phyloP scores from a whole-genome alignment of 1,140 invertebrate species.

The Apis laboriosa region DNA sequence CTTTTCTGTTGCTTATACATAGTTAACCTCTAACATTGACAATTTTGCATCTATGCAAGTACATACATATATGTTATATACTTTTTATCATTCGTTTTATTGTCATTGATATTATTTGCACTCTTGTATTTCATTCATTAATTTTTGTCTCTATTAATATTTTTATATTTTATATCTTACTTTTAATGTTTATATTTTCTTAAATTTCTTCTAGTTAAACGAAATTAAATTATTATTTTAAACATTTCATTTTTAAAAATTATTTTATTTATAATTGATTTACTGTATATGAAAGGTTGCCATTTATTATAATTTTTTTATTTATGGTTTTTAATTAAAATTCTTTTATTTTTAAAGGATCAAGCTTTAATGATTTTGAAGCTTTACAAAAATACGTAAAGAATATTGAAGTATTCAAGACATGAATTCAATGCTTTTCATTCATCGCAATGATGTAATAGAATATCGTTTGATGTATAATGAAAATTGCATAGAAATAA shows the following conservation, averaged over 20 bases:
- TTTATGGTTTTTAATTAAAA: neutral
- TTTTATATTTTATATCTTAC: neutral
- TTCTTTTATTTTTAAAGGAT: too few species aligned
- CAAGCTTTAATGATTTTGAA: too few species aligned
- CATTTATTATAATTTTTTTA: neutral
- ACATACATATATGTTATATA: too few species aligned
- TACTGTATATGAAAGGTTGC: too few species aligned
- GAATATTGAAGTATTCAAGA: neutral
- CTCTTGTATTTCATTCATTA: too few species aligned
- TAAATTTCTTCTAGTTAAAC: neutral
- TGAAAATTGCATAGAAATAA: neutral
- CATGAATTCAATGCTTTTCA: neutral
- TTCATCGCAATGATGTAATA: neutral
- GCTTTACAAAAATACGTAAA: too few species aligned
- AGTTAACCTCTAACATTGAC: neutral
- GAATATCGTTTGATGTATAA: neutral
- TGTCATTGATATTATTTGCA: too few species aligned
- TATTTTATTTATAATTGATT: too few species aligned
- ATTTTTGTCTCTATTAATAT: neutral
- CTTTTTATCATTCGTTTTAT: too few species aligned
- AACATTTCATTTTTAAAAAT: too few species aligned
- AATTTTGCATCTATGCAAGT: neutral
- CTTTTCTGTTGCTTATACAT: too few species aligned
- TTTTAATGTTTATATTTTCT: neutral
- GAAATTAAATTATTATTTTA: neutral